Percentiles rank a stretch among this genome's conserved stretches.
Evolutionary conservation across 1,140 invertebrate species (phyloP).

Genomic region (Stegodyphus mimosarum): DNA sequence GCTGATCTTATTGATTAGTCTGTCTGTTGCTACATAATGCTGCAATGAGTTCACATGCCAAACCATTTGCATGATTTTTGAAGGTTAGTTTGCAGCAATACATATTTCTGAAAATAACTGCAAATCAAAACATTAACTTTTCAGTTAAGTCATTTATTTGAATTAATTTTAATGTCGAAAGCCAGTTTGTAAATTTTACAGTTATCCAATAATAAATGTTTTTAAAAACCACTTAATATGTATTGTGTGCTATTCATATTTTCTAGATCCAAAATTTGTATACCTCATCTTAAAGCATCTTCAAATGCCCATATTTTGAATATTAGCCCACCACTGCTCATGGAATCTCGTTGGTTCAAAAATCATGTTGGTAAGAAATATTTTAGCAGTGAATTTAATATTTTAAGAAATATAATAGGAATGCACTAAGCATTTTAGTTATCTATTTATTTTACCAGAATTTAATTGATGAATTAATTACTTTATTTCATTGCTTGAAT

Average conservation of each 20-base stretch:
- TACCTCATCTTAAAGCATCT: constrained; percentile 90
- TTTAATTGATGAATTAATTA: background rate
- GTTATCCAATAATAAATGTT: constrained; percentile 30
- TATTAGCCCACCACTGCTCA: constrained; percentile 91
- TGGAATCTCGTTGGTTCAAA: constrained; percentile 91
- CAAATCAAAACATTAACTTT: no score
- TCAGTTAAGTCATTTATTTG: no score
- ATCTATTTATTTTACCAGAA: background rate
- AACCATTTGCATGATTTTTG: no score
- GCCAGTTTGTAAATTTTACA: background rate
- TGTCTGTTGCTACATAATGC: no score
- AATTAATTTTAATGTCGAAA: no score
- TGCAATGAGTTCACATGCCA: no score
- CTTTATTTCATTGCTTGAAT: no score
- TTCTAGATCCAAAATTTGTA: constrained; percentile 86
- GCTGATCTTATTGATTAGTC: no score
- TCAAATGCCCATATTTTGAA: constrained; percentile 96
- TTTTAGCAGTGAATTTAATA: background rate
- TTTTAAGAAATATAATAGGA: no score
- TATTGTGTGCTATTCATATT: background rate
- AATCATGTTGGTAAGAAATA: constrained; percentile 78
- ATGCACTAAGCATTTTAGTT: background rate
- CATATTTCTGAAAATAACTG: no score
- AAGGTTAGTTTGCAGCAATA: no score
- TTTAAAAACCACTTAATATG: no score